Evolutionary conservation across 2,888 invertebrate genomes (phyloP).

Genomic region (Hydrotaea diabolus): DNA sequence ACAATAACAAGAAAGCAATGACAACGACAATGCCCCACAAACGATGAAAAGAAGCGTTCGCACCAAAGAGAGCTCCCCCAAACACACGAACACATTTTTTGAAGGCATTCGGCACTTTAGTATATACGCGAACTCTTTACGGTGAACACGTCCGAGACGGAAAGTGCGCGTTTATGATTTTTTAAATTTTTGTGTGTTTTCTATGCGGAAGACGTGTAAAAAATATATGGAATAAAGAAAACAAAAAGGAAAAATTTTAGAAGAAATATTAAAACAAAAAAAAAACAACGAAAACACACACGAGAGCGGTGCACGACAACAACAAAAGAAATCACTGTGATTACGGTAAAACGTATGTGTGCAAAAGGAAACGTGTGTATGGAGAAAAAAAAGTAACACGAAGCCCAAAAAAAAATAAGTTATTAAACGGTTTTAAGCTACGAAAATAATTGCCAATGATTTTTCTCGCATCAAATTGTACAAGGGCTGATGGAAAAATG

Average conservation of each 20-base stretch:
- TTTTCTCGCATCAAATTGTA: background rate
- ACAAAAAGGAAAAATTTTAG: slow-evolving; percentile 11
- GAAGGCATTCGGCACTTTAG: slow-evolving; percentile 68
- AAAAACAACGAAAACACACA: slow-evolving; percentile 26
- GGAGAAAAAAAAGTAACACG: background rate
- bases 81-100: slow-evolving; percentile 56
- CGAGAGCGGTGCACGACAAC: slow-evolving; percentile 5
- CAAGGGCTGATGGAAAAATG: background rate
- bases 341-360: background rate
- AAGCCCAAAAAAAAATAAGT: slow-evolving; percentile 1
- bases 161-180: slow-evolving; percentile 40
- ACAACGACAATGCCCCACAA: slow-evolving; percentile 25
- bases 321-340: background rate
- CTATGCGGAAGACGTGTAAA: slow-evolving; percentile 43
- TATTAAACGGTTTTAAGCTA: slow-evolving; percentile 17
- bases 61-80: slow-evolving; percentile 54
- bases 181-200: slow-evolving; percentile 49
- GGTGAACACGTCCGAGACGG: slow-evolving; percentile 68
- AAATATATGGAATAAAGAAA: background rate
- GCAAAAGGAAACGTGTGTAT: background rate
- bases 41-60: slow-evolving; percentile 45
- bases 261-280: slow-evolving; percentile 17
- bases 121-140: slow-evolving; percentile 71
- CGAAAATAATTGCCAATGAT: background rate
- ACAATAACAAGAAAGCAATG: background rate